Conservation (phyloP, 1,140 invertebrate species). For the Pantala flavescens region DNA sequence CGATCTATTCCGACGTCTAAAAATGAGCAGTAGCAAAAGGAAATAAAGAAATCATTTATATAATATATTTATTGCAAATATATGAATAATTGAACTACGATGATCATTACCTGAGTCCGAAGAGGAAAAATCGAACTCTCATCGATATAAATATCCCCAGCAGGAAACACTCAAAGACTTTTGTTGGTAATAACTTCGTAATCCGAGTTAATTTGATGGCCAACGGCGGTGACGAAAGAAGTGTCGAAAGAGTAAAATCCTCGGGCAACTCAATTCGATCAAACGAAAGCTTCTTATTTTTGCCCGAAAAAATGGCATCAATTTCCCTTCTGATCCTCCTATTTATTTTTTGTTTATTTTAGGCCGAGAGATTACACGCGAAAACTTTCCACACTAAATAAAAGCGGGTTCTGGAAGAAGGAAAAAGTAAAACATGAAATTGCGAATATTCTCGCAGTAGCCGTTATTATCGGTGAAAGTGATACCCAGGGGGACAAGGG, state of each 20-base stretch:
- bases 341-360: background rate
- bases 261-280: background rate
- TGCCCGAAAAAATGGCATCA: background rate
- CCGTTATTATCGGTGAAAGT: conserved; percentile 3
- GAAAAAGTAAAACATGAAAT: background rate
- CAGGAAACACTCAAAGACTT: too few species aligned
- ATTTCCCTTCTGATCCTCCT: background rate
- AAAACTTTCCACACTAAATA: background rate
- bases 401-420: background rate
- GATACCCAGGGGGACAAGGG: background rate
- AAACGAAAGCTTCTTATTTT: background rate
- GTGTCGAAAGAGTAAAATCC: background rate
- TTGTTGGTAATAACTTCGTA: too few species aligned
- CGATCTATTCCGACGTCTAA: too few species aligned
- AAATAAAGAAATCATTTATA: too few species aligned
- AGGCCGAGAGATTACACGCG: background rate
- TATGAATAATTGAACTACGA: too few species aligned
- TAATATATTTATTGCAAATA: too few species aligned
- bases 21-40: too few species aligned
- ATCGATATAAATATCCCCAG: too few species aligned
- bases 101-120: too few species aligned
- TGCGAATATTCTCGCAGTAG: background rate
- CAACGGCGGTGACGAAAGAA: background rate
- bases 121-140: too few species aligned
- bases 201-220: too few species aligned